Evolutionary conservation across 2,113 vertebrate species (phyloP).

Genomic region (Caranx melampygus): DNA sequence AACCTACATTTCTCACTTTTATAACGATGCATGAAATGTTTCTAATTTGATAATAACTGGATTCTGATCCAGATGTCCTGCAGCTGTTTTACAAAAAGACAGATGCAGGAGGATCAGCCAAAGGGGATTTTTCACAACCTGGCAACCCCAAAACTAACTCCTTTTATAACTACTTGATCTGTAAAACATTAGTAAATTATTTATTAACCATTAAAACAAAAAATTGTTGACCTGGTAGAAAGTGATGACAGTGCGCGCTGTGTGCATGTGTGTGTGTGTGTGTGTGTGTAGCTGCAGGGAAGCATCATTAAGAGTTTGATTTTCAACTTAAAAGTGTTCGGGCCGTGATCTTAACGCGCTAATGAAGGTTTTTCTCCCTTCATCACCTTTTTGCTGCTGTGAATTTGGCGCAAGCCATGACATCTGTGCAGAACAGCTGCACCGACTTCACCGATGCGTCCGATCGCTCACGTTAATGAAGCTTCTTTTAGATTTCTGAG

Average conservation of each 20-base stretch:
- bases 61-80: neutral
- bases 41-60: neutral
- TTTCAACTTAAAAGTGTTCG: neutral
- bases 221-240: neutral
- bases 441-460: neutral
- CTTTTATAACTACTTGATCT: neutral
- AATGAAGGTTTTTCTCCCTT: neutral
- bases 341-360: neutral
- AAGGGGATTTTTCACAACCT: neutral
- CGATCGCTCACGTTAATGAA: neutral
- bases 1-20: neutral
- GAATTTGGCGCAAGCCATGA: slow-evolving; percentile 38
- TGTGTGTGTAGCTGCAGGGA: neutral
- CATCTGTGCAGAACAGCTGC: slow-evolving; percentile 14
- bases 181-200: neutral
- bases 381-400: slow-evolving; percentile 22
- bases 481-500: slow-evolving; percentile 1
- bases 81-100: neutral
- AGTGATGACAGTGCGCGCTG: neutral
- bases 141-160: neutral
- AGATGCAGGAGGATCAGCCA: neutral
- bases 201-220: neutral
- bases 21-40: neutral
- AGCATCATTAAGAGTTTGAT: neutral
- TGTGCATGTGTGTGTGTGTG: too few relatives aligned